Evolutionary conservation across 2,888 invertebrate genomes (phyloP).

Genomic region (Cheilosia variabilis): DNA sequence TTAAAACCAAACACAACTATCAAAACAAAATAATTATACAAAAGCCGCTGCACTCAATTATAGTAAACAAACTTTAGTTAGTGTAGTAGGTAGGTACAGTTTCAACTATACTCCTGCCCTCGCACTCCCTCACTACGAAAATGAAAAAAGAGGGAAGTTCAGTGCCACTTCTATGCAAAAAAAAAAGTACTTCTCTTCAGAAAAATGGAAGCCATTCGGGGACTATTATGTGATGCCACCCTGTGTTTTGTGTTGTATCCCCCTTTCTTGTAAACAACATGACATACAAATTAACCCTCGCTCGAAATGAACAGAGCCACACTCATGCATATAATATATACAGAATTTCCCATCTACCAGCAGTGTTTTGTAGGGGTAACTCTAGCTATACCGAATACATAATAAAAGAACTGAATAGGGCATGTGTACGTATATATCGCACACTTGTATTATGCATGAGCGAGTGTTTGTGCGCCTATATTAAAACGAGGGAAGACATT

Average conservation of each 20-base stretch:
- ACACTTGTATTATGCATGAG: conserved; percentile 74
- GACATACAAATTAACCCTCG: conserved; percentile 72
- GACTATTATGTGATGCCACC: conserved; percentile 53
- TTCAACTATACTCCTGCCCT: conserved; percentile 25
- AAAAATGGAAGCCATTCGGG: conserved; percentile 51
- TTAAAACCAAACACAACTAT: conserved; percentile 2
- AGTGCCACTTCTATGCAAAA: conserved; percentile 59
- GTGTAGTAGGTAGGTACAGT: conserved; percentile 58
- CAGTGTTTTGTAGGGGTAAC: conserved; percentile 54
- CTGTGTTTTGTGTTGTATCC: conserved; percentile 58
- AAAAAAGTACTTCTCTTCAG: no score
- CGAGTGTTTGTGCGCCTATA: conserved; percentile 58
- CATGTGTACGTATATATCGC: conserved; percentile 79
- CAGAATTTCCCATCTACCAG: conserved; percentile 59
- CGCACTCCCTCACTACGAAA: conserved; percentile 4
- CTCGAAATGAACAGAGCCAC: conserved; percentile 21
- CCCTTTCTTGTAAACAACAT: conserved; percentile 56
- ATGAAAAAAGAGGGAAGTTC: conserved; percentile 58
- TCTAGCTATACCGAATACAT: conserved; percentile 40
- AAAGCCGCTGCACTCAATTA: conserved; percentile 57
- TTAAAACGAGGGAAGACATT: conserved; percentile 68
- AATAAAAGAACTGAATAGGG: conserved; percentile 68
- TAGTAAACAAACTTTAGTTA: conserved; percentile 58
- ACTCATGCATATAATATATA: conserved; percentile 34
- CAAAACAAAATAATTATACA: conserved; percentile 56